phyloP scores from a whole-genome alignment of 2,113 vertebrate species.

The Nannospalax galili region DNA sequence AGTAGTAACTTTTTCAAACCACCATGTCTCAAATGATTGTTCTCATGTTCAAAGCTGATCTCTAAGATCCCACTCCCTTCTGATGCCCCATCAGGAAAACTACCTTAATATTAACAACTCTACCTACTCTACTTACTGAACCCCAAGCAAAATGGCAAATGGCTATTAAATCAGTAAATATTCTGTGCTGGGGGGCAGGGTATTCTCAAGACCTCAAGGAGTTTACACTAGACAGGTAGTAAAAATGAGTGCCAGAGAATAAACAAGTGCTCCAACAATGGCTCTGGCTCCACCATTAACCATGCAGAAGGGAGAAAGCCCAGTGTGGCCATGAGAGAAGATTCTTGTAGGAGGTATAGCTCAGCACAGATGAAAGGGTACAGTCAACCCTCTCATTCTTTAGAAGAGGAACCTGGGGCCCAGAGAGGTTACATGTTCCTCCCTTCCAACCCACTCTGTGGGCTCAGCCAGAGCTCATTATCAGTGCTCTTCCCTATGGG shows the following conservation, averaged over 20 bases:
- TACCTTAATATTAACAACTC: neutral
- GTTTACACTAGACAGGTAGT: neutral
- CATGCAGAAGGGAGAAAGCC: neutral
- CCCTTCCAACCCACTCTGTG: neutral
- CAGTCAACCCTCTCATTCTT: neutral
- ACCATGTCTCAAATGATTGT: neutral
- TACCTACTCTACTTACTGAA: conserved; percentile 19
- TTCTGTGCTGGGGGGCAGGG: neutral
- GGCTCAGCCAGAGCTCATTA: neutral
- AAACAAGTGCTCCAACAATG: neutral
- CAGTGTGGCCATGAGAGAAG: neutral
- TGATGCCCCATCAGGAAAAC: conserved; percentile 40
- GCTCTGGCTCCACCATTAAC: neutral
- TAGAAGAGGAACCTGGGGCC: neutral
- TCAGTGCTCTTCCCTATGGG: neutral
- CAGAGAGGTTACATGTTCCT: neutral
- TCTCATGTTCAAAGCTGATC: conserved; percentile 48
- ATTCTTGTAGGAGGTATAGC: neutral
- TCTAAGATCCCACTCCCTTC: neutral
- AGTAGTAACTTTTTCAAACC: neutral
- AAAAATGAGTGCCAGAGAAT: neutral
- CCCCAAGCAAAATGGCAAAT: conserved; percentile 3
- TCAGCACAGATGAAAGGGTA: neutral
- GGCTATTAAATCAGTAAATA: conserved; percentile 21
- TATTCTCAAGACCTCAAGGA: neutral